Base-by-base conservation (phyloP, 1,140 invertebrate species). In the Drosophila fuyamai region DNA sequence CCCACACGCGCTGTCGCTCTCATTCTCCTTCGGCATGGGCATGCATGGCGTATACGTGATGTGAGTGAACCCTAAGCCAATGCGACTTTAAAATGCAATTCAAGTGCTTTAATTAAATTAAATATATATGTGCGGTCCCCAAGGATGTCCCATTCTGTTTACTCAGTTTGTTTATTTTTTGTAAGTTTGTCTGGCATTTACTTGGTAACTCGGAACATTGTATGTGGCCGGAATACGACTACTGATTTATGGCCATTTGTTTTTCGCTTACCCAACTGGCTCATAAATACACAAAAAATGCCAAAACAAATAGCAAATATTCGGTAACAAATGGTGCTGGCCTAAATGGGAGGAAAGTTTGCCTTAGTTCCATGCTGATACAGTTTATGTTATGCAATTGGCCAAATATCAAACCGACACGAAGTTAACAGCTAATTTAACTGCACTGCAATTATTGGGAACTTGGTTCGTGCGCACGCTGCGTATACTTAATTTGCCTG, bases 221-320 rank as follows among this genome's bases (percentile, higher is more conserved):
- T 56, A 65, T 79, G 56, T 60, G 72, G 58, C 50, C 56, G 58
- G 63, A 71, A 79, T 61, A 71, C 68, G 60, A 63, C 80, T 55
- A 54, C 47, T 89, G 80, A 88, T 88, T 88, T 88, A 88, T 89
- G 56, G 27, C 43, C 67, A 46, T 54, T 89, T 89, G 63, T 78
- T 77, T 44, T 73, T 80, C 60, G 73, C 65, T 89, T 68, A 60
- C 43, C 70, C 79, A 85, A 85, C 82, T 86, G 68, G 67, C 57
- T 48, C 80, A 88, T 88, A 89, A 88, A 88, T 89, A 89, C 16
- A 53, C 44, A 61, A 43, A 47, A 59, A 76, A 62, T 43, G 23
- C 10, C 48, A 55, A 57, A 86, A 32, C 43, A 63, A 62, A 75
- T 47, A 23, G 63, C 13, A 65, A 73, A 51, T 60, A 27, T 35